Evolutionary conservation across 2,113 vertebrate genomes (phyloP), one percentile per base, ranked within the genome.

Genomic region (Microtus richardsoni): DNA sequence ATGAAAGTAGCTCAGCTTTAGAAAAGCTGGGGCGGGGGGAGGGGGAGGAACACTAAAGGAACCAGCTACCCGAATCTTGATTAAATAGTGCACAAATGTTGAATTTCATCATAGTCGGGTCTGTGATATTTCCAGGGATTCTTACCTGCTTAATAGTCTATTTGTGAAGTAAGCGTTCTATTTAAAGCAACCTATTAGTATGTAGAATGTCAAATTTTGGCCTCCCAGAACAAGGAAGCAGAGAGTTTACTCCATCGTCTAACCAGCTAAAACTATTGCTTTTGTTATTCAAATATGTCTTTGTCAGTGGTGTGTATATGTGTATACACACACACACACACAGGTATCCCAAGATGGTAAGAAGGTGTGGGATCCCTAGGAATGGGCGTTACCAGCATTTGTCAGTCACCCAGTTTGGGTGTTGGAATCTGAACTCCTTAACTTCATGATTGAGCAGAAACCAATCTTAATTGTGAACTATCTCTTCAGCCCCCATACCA

Each of bases 1-100:
- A 60, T 89, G 83, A 87, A 54, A 89, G 93, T 30, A 91, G 30
- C 36, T 95, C 93, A 88, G 92, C 77, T 95, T 92, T 95, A 54
- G 52, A 54, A 60, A 91, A 52, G 3, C n/a, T 94, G 64, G 74
- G 92, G 39, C 75, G 89, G n/a, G 70, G 92, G 39, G 83, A 87
- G 33, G 70, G 19, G 86, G 9, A 24, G 91, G n/a, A 91, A 79
- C 7, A n/a, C 26, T 71, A 83, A 92, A 89, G 74, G 54, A 89
- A 93, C 28, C 41, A 91, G 71, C 44, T 95, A 33, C 30, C 21
- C 39, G 47, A 66, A 16, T 0, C 47, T 19, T 95, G 30, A 68
- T 84, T 96, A 94, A 83, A 74, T 44, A 96, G 21, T 13, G 79
- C 33, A 89, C 70, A 88, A 93, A 47, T 70, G 26, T 68, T 89